A percentile compares a stretch with the other conserved stretches of the same genome.
Conservation (phyloP, 2,888 invertebrate species). For the Aleiodes leptofemur region DNA sequence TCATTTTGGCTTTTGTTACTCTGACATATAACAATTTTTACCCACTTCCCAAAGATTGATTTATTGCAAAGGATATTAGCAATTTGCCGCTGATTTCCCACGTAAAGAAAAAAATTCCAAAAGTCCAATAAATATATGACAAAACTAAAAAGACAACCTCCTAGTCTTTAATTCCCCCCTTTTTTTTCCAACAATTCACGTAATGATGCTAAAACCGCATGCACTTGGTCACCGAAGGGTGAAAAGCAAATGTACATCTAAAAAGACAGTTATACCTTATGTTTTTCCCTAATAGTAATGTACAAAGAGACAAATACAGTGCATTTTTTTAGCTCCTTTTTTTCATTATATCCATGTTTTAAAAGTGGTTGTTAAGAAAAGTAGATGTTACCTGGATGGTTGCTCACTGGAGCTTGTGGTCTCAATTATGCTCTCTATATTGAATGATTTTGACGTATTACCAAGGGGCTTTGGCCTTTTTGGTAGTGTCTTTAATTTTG, state of each 20-base stretch:
- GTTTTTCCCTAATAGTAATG: constrained; percentile 11
- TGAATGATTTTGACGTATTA: constrained; percentile 64
- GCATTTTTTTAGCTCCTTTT: background rate
- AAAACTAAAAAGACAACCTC: background rate
- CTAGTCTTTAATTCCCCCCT: background rate
- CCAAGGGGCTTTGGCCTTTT: constrained; percentile 43
- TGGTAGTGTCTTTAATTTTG: constrained; percentile 37
- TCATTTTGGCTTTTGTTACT: too few species aligned
- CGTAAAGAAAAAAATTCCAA: too few species aligned
- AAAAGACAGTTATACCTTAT: constrained; percentile 19
- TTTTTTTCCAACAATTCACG: background rate
- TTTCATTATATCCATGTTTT: constrained; percentile 10
- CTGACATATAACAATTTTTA: too few species aligned
- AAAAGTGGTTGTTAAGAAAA: constrained; percentile 37
- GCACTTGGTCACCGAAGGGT: constrained; percentile 35
- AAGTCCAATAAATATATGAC: background rate
- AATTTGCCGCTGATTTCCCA: background rate
- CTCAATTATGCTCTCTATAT: constrained; percentile 70
- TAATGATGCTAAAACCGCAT: constrained; percentile 20
- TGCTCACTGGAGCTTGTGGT: constrained; percentile 52
- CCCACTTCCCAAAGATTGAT: background rate
- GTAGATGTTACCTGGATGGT: constrained; percentile 48
- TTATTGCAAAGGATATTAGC: background rate
- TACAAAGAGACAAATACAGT: background rate
- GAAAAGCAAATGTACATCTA: constrained; percentile 23